Evolutionary conservation across 2,888 invertebrate species (phyloP).

Genomic region (Electrophaes corylata): DNA sequence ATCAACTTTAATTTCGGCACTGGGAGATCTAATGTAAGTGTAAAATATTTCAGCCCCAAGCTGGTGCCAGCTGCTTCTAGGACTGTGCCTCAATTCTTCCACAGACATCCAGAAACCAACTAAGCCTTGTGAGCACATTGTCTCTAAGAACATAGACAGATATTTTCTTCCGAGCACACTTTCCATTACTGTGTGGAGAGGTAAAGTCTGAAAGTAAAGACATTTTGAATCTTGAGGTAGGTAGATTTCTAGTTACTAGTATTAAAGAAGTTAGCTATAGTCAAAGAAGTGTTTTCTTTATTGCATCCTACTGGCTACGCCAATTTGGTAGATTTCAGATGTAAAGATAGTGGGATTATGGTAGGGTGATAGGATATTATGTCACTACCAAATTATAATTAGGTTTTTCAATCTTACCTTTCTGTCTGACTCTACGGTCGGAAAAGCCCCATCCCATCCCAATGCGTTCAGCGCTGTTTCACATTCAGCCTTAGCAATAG

Average conservation of each 20-base stretch:
- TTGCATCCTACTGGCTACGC: conserved; percentile 16
- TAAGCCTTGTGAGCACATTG: conserved; percentile 92
- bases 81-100: conserved; percentile 91
- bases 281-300: not conserved
- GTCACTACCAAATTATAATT: not conserved
- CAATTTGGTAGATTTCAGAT: not conserved
- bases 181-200: conserved; percentile 89
- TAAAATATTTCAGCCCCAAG: conserved; percentile 96
- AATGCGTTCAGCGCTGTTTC: conserved; percentile 89
- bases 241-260: too few species aligned
- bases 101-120: conserved; percentile 94
- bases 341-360: too few species aligned
- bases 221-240: not conserved
- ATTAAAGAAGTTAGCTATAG: too few species aligned
- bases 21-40: conserved; percentile 92
- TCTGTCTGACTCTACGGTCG: conserved; percentile 78
- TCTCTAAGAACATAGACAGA: conserved; percentile 92
- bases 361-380: too few species aligned
- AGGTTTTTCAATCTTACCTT: conserved; percentile 55
- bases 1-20: conserved; percentile 92
- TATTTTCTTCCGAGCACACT: conserved; percentile 92
- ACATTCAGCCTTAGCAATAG: conserved; percentile 91
- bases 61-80: conserved; percentile 91
- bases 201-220: conserved; percentile 83
- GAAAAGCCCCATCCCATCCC: conserved; percentile 91